These are phyloP conservation scores for Machimus rusticus DNA, from an alignment of 2,888 invertebrate genomes.

Conservation along the genomic window DNA sequence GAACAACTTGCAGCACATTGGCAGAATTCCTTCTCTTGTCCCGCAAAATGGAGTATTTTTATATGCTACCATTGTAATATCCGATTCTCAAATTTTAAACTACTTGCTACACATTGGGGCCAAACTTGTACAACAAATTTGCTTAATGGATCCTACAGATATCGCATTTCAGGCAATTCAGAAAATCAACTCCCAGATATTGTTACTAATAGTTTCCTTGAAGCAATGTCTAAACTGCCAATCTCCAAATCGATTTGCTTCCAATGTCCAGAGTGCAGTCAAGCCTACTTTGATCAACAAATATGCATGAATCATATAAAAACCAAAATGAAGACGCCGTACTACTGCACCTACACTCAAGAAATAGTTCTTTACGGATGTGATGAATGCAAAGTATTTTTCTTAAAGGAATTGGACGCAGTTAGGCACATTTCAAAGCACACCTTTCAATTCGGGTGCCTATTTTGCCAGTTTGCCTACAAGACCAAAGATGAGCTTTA, in stretches of 20 bases:
- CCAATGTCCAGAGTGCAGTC: not conserved
- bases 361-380: not conserved
- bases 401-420: not conserved
- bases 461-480: not conserved
- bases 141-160: not conserved
- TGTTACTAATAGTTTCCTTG: not conserved
- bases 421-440: not conserved
- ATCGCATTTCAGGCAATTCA: not conserved
- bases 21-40: not conserved
- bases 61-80: not conserved
- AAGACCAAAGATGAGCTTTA: not conserved
- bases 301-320: not conserved
- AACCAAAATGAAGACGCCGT: not conserved
- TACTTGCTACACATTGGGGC: not conserved
- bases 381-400: not conserved
- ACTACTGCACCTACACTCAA: not conserved
- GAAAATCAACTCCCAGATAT: not conserved
- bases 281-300: not conserved
- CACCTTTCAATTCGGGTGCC: not conserved
- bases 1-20: not conserved
- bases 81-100: not conserved
- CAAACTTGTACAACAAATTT: not conserved
- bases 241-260: not conserved
- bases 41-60: not conserved
- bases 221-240: not conserved